phyloP scores from a whole-genome alignment of 2,797 vertebrate species.

The Liparis tanakae region DNA sequence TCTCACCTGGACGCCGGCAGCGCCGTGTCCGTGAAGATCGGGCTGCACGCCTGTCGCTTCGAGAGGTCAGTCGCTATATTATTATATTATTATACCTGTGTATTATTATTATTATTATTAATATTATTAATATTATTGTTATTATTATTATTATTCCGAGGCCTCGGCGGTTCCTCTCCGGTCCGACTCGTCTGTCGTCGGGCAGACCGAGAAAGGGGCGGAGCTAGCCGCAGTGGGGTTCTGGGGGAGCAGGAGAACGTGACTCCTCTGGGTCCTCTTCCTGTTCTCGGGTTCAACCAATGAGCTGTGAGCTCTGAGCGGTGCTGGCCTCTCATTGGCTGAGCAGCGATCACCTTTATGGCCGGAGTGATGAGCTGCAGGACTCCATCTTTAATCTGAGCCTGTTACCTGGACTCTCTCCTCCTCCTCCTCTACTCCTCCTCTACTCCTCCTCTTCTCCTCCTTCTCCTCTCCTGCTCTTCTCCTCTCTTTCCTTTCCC shows the following conservation, averaged over 20 bases:
- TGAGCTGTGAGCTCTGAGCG: too few relatives aligned
- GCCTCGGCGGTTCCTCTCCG: too few relatives aligned
- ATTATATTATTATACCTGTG: too few relatives aligned
- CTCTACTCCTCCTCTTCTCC: constrained; percentile 57
- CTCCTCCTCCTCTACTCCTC: constrained; percentile 77
- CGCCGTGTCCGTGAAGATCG: constrained; percentile 90
- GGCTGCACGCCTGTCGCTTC: constrained; percentile 89
- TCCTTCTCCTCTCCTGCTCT: constrained; percentile 40
- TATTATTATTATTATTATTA: too few relatives aligned
- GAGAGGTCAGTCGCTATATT: constrained; percentile 75
- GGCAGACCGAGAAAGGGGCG: too few relatives aligned
- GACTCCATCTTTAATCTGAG: constrained; percentile 80
- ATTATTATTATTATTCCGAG: constrained; percentile 15
- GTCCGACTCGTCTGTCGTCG: too few relatives aligned
- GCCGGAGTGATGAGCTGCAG: constrained; percentile 78
- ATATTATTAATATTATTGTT: too few relatives aligned
- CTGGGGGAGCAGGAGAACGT: too few relatives aligned
- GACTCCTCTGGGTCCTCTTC: too few relatives aligned
- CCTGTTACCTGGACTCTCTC: constrained; percentile 78
- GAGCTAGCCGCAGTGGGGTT: too few relatives aligned
- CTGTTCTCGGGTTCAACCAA: too few relatives aligned
- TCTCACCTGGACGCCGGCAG: constrained; percentile 92
- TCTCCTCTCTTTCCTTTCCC: constrained; percentile 48
- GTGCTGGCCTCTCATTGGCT: constrained; percentile 75
- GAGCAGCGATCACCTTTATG: constrained; percentile 81